Percentiles rank a stretch among this genome's conserved stretches.
These are phyloP conservation scores for Alces alces DNA, from an alignment of 2,113 vertebrate species.

Conservation along the genomic window DNA sequence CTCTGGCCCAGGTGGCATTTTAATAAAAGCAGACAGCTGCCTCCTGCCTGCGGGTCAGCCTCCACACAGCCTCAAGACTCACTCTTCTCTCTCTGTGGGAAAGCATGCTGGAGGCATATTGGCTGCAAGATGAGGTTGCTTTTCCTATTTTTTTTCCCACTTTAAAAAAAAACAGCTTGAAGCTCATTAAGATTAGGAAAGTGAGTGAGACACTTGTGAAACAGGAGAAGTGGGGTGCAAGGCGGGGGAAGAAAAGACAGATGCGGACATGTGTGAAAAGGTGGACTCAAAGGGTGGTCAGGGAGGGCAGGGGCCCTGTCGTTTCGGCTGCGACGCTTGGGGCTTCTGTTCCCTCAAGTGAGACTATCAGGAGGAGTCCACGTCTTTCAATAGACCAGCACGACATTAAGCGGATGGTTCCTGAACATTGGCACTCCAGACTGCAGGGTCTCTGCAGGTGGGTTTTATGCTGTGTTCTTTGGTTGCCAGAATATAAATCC, in stretches of 20 bases:
- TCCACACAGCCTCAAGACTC: not conserved
- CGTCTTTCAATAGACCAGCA: constrained; percentile 33
- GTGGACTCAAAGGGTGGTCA: not conserved
- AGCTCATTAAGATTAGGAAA: constrained; percentile 32
- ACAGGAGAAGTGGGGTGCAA: not conserved
- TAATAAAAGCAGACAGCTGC: constrained; percentile 16
- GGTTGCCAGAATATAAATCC: constrained; percentile 42
- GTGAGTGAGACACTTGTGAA: not conserved
- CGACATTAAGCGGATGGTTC: not conserved
- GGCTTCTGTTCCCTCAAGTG: constrained; percentile 36
- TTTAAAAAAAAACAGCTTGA: constrained; percentile 29
- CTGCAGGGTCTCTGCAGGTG: constrained; percentile 32
- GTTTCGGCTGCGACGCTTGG: not conserved
- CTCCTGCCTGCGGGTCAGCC: not conserved
- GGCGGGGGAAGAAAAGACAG: not conserved
- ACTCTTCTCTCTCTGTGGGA: not conserved
- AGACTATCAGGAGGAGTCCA: constrained; percentile 21
- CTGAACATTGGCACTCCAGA: constrained; percentile 7
- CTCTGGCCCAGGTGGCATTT: constrained; percentile 23
- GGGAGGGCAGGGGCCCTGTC: not conserved
- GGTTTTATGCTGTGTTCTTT: constrained; percentile 53
- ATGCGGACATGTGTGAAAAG: not conserved
- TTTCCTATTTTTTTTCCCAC: not conserved
- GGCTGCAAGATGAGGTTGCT: not conserved
- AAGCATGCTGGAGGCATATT: not conserved